A percentile compares a stretch with the other conserved stretches of the same genome.
phyloP scores from a whole-genome alignment of 1,140 invertebrate species.

The Drosophila ananassae region DNA sequence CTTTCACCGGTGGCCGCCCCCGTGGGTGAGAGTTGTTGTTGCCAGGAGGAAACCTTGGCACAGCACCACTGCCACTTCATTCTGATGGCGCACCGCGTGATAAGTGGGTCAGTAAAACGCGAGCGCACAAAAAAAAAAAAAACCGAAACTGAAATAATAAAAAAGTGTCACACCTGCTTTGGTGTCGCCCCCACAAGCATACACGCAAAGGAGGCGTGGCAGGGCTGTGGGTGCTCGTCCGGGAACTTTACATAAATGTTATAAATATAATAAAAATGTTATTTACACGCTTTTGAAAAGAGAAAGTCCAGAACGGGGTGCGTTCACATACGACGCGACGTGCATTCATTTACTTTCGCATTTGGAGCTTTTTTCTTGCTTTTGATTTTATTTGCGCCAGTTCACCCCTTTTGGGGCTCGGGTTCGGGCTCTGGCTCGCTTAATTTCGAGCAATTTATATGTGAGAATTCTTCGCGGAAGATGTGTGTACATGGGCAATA shows the following conservation, averaged over 20 bases:
- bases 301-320: slow-evolving; percentile 66
- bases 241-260: slow-evolving; percentile 73
- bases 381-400: slow-evolving; percentile 36
- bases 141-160: slow-evolving; percentile 60
- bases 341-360: slow-evolving; percentile 74
- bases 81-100: slow-evolving; percentile 68
- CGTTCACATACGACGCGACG: slow-evolving; percentile 44
- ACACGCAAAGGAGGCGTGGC: slow-evolving; percentile 18
- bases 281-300: slow-evolving; percentile 80
- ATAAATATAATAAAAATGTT: slow-evolving; percentile 80
- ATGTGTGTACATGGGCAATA: slow-evolving; percentile 56
- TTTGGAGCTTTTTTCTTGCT: slow-evolving; percentile 35
- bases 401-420: slow-evolving; percentile 47
- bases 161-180: slow-evolving; percentile 71
- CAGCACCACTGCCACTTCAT: slow-evolving; percentile 53
- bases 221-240: slow-evolving; percentile 34
- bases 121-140: slow-evolving; percentile 24
- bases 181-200: slow-evolving; percentile 5
- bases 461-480: slow-evolving; percentile 57
- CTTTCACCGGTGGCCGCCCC: not conserved
- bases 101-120: slow-evolving; percentile 76
- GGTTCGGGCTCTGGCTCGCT: slow-evolving; percentile 14
- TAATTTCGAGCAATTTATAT: slow-evolving; percentile 66
- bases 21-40: not conserved
- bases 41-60: slow-evolving; percentile 65